Evolutionary conservation across 2,888 invertebrate genomes (phyloP).

Genomic region (Trachelus tabidus): DNA sequence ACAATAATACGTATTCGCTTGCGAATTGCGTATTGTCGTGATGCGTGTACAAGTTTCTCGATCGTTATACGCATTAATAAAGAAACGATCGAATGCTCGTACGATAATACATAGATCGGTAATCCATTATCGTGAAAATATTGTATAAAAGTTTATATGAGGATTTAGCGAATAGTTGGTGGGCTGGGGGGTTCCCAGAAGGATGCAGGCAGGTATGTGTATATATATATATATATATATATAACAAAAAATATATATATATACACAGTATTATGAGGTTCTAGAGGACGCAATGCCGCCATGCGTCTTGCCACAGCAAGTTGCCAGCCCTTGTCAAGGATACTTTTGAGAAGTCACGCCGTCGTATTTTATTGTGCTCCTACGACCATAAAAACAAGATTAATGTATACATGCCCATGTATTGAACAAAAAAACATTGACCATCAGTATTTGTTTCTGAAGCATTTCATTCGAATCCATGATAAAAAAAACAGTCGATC

Average conservation of each 20-base stretch:
- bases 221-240: too few species aligned
- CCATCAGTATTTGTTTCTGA: background rate
- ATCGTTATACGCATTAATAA: too few species aligned
- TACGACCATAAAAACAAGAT: background rate
- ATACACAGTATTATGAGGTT: background rate
- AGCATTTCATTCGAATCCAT: background rate
- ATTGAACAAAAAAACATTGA: background rate
- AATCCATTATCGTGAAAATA: background rate
- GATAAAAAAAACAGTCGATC: background rate
- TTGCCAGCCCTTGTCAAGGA: background rate
- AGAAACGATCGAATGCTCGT: too few species aligned
- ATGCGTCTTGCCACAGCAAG: background rate
- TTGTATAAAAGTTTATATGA: background rate
- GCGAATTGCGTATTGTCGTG: background rate
- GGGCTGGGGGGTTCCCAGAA: background rate
- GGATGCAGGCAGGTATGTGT: background rate
- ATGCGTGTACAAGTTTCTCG: too few species aligned
- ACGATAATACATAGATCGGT: too few species aligned
- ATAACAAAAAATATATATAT: background rate
- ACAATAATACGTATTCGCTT: background rate
- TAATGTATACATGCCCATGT: background rate
- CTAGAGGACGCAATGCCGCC: background rate
- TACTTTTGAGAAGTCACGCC: background rate
- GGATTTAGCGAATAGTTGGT: background rate
- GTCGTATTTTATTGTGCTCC: background rate